Evolutionary conservation across 1,140 invertebrate genomes (phyloP), one percentile per base, ranked within the genome.

Genomic region (Caenorhabditis remanei): DNA sequence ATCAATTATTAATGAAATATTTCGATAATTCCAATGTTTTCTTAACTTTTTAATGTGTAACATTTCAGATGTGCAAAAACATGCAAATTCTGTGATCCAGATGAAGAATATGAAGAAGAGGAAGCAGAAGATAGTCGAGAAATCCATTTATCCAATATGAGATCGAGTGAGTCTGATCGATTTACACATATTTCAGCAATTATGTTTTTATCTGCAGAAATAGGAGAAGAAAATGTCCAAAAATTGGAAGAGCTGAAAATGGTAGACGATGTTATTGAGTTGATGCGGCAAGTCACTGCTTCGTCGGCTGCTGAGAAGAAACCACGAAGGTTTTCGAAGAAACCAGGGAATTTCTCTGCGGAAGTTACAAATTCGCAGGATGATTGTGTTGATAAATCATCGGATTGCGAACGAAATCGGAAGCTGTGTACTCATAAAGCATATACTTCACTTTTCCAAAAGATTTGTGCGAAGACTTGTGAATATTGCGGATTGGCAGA

Each of bases 381-480:
- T 2, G 71, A 79, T 13, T 79, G 71, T 24, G 71, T 79, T 9
- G 71, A 79, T 53, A n/a, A 9, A 14, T 19, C 71, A 7, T 50
- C 71, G n/a, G 71, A 79, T 50, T 79, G 71, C 53, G 46, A 79
- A n/a, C 13, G 71, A n/a, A 79, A 79, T 79, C 46, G 24, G 71
- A 79, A 79, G 46, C 24, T 79, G 43, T 79, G 71, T n/a, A 50
- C 46, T 43, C 71, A 79, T 50, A 79, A 50, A 50, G 71, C 71
- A 4, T 79, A 79, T 24, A 21, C 46, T 0, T 41, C 71, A 0
- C 71, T 79, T 1, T 79, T 79, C 4, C 71, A 21, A 11, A 79
- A 79, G n/a, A 79, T 79, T 24, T 79, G 71, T 79, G 71, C 71
- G 46, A 79, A 79, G 71, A 79, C 71, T 24, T 79, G 71, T 53